A percentile compares a stretch with the other conserved stretches of the same genome.
Conservation (phyloP, 2,797 vertebrate genomes). For the Erpetoichthys calabaricus region DNA sequence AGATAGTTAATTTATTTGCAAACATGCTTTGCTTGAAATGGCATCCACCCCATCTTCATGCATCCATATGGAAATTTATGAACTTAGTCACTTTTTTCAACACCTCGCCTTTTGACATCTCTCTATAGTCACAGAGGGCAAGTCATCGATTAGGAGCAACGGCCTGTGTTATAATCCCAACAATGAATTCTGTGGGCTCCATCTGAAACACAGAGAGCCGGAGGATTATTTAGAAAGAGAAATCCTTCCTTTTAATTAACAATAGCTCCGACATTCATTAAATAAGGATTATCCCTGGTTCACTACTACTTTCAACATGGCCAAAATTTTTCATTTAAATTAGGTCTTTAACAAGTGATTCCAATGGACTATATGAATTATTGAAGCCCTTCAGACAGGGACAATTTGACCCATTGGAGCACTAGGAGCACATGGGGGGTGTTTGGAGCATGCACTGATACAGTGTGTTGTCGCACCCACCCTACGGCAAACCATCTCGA, state of each 20-base stretch:
- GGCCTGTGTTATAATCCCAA: slow-evolving; percentile 23
- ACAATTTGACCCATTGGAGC: slow-evolving; percentile 13
- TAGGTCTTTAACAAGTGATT: slow-evolving; percentile 32
- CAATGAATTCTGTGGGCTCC: slow-evolving; percentile 21
- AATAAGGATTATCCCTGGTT: slow-evolving; percentile 37
- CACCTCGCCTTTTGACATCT: too few relatives aligned
- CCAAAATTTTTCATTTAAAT: slow-evolving; percentile 38
- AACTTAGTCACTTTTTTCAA: too few relatives aligned
- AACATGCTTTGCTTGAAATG: too few relatives aligned
- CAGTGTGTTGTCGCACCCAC: not conserved
- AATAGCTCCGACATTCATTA: slow-evolving; percentile 44
- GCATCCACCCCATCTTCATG: too few relatives aligned
- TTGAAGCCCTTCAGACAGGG: slow-evolving; percentile 11
- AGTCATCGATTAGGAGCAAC: too few relatives aligned
- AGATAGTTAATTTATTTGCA: too few relatives aligned
- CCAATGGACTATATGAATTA: slow-evolving; percentile 7
- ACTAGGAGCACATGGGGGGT: not conserved
- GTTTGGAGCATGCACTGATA: not conserved
- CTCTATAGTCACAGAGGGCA: too few relatives aligned
- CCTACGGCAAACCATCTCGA: not conserved
- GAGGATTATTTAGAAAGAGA: slow-evolving; percentile 15
- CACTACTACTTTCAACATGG: slow-evolving; percentile 36
- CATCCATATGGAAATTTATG: too few relatives aligned
- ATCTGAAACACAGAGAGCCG: slow-evolving; percentile 21
- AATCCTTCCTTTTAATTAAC: slow-evolving; percentile 45